Evolutionary conservation across 1,140 invertebrate genomes (phyloP).

Genomic region (Diuraphis noxia): DNA sequence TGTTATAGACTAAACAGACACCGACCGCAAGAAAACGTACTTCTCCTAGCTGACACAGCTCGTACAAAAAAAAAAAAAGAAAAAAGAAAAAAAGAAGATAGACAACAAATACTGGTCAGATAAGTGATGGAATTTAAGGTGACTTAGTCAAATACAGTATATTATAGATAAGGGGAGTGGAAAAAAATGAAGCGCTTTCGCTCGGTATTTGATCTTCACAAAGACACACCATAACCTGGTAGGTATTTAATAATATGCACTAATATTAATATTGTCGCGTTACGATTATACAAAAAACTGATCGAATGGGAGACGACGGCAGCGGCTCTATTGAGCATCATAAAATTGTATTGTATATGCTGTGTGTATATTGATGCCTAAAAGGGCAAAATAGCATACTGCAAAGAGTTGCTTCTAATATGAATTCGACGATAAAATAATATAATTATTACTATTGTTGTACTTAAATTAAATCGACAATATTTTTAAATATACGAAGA

Average conservation of each 20-base stretch:
- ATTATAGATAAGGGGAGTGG: not conserved
- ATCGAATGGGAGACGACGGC: not conserved
- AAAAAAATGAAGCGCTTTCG: not conserved
- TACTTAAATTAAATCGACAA: no score
- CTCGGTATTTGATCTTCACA: not conserved
- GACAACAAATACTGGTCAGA: slow-evolving; percentile 20
- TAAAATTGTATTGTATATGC: not conserved
- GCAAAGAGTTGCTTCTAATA: no score
- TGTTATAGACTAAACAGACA: slow-evolving; percentile 15
- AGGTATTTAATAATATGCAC: not conserved
- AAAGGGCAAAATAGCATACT: no score
- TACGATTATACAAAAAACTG: not conserved
- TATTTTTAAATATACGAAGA: no score
- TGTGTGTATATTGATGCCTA: no score
- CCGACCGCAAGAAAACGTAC: not conserved
- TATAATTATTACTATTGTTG: no score
- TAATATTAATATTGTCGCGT: no score
- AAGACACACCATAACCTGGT: not conserved
- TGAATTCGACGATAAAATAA: no score
- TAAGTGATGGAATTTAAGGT: slow-evolving; percentile 13
- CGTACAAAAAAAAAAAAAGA: not conserved
- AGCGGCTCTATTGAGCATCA: not conserved
- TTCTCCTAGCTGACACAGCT: not conserved
- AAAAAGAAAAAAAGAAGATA: not conserved
- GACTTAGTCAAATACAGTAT: slow-evolving; percentile 18